Conservation (phyloP, 2,797 vertebrate genomes). For the Hybognathus amarus region DNA sequence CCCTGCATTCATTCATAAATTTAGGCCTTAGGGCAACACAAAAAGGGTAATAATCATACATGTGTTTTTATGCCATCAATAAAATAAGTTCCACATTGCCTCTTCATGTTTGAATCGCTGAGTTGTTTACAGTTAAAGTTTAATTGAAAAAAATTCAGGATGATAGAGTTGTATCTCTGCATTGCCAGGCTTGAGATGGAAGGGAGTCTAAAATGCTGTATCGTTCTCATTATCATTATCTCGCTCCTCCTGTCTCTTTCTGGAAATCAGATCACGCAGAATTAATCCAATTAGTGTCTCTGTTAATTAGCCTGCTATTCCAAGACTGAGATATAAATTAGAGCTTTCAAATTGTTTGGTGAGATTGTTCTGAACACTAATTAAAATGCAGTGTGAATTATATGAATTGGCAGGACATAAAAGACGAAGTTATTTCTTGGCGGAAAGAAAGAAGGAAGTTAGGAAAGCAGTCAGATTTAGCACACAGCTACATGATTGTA, state of each 20-base stretch:
- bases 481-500: not conserved
- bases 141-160: slow-evolving; percentile 1
- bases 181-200: slow-evolving; percentile 27
- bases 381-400: slow-evolving; percentile 61
- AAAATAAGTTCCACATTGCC: slow-evolving; percentile 8
- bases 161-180: slow-evolving; percentile 17
- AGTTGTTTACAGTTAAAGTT: slow-evolving; percentile 27
- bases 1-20: slow-evolving; percentile 29
- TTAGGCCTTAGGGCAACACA: not conserved
- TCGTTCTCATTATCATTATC: slow-evolving; percentile 55
- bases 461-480: not conserved
- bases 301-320: slow-evolving; percentile 63
- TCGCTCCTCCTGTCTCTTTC: slow-evolving; percentile 48
- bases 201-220: slow-evolving; percentile 32
- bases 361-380: slow-evolving; percentile 62
- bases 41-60: slow-evolving; percentile 8
- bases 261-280: slow-evolving; percentile 60
- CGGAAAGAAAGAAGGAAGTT: not conserved
- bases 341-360: slow-evolving; percentile 60
- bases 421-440: slow-evolving; percentile 47
- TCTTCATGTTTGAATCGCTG: not conserved
- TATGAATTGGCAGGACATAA: slow-evolving; percentile 56
- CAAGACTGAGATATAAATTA: slow-evolving; percentile 61
- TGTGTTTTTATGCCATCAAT: not conserved
- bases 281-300: slow-evolving; percentile 63